phyloP scores from a whole-genome alignment of 1,140 invertebrate genomes.

The Drosophila simulans region DNA sequence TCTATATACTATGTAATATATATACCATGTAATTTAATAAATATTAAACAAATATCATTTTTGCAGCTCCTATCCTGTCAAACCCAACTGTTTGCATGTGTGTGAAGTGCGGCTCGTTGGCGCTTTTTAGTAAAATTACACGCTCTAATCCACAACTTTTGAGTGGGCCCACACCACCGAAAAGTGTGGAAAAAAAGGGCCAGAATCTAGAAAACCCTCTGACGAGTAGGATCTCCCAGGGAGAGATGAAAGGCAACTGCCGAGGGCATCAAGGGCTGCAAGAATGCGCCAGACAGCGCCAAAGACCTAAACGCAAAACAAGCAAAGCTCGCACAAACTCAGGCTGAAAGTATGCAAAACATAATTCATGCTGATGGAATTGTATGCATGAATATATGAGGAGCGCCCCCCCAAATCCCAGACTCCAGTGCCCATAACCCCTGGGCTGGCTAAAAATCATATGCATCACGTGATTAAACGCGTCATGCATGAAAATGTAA shows the following conservation, averaged over 20 bases:
- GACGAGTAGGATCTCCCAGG: slow-evolving; percentile 36
- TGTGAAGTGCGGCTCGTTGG: slow-evolving; percentile 54
- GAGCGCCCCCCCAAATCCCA: background rate
- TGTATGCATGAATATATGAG: slow-evolving; percentile 64
- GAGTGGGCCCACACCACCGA: slow-evolving; percentile 44
- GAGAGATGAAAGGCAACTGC: slow-evolving; percentile 72
- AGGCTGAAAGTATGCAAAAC: slow-evolving; percentile 74
- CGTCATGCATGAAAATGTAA: slow-evolving; percentile 84
- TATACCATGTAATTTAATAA: too few species aligned
- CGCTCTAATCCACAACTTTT: slow-evolving; percentile 79
- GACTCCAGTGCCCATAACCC: slow-evolving; percentile 6
- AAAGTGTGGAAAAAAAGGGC: slow-evolving; percentile 21
- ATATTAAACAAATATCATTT: too few species aligned
- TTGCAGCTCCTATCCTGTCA: background rate
- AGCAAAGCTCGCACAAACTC: slow-evolving; percentile 29
- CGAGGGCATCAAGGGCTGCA: slow-evolving; percentile 65
- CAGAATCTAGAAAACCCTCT: slow-evolving; percentile 4
- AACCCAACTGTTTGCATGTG: slow-evolving; percentile 1
- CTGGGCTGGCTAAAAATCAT: slow-evolving; percentile 76
- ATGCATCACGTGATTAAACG: slow-evolving; percentile 84
- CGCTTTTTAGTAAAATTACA: slow-evolving; percentile 76
- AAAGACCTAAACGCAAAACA: slow-evolving; percentile 70
- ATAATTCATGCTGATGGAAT: slow-evolving; percentile 84
- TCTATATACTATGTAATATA: too few species aligned
- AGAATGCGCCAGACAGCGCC: slow-evolving; percentile 65